These are phyloP conservation scores for Apamea epomidion DNA, from an alignment of 2,888 invertebrate species.

Conservation along the genomic window DNA sequence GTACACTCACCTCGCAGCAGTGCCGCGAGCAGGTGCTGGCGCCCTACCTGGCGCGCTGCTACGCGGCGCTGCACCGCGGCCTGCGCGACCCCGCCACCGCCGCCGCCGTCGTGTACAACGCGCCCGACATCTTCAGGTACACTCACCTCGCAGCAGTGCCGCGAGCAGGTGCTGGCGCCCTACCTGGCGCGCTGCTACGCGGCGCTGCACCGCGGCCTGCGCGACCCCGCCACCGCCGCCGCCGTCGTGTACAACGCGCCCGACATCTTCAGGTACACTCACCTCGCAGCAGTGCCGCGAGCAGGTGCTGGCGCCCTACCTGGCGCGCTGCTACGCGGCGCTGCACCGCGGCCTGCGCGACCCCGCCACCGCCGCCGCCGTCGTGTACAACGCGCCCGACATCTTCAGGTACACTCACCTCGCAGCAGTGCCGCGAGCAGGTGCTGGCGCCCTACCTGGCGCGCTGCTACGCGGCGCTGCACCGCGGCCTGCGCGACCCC, in stretches of 20 bases:
- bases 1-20: constrained; percentile 90
- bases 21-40: constrained; percentile 98
- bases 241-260: constrained; percentile 96
- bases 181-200: constrained; percentile 98
- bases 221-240: constrained; percentile 93
- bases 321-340: constrained; percentile 98
- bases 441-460: constrained; percentile 98
- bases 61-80: constrained; percentile 97
- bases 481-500: constrained; percentile 94
- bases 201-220: constrained; percentile 96
- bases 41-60: constrained; percentile 98
- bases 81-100: constrained; percentile 93
- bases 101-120: constrained; percentile 96
- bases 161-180: constrained; percentile 97
- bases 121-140: constrained; percentile 95
- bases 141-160: constrained; percentile 92
- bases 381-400: constrained; percentile 96
- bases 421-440: constrained; percentile 96
- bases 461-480: constrained; percentile 97
- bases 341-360: constrained; percentile 96
- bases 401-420: constrained; percentile 92
- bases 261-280: constrained; percentile 94
- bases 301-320: constrained; percentile 97
- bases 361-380: constrained; percentile 94
- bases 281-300: constrained; percentile 95